These are phyloP conservation scores for Rhynchonycteris naso DNA, from an alignment of 2,797 vertebrate genomes.

Conservation along the genomic window DNA sequence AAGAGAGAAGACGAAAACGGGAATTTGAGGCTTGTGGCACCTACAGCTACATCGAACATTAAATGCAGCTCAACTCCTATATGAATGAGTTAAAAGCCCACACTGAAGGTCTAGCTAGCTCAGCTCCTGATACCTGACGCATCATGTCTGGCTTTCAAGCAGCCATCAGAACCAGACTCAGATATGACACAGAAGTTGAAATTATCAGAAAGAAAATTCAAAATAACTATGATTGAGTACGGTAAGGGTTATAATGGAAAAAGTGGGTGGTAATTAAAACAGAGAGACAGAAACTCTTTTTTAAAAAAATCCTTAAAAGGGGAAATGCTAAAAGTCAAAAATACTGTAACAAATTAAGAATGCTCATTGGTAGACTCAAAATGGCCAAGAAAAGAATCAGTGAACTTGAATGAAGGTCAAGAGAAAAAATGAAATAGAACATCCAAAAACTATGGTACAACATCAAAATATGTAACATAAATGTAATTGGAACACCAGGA, in stretches of 20 bases:
- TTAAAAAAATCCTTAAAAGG: not conserved
- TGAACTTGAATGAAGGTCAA: not conserved
- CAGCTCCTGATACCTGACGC: not conserved
- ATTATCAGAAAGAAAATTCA: slow-evolving; percentile 34
- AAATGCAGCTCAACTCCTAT: not conserved
- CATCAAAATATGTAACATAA: not conserved
- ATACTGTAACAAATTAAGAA: not conserved
- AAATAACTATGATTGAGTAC: slow-evolving; percentile 40
- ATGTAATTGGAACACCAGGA: not conserved
- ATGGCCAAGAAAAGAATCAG: not conserved
- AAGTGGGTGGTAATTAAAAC: slow-evolving; percentile 16
- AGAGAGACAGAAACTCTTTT: not conserved
- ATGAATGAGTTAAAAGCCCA: not conserved
- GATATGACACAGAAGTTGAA: not conserved
- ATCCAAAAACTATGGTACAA: not conserved
- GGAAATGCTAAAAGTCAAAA: slow-evolving; percentile 37
- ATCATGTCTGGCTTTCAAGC: not conserved
- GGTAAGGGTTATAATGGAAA: not conserved
- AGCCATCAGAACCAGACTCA: slow-evolving; percentile 9
- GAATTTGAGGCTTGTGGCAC: not conserved
- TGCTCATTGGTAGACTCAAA: not conserved
- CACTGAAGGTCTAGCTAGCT: not conserved
- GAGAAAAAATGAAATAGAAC: not conserved
- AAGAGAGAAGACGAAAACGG: not conserved
- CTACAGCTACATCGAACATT: not conserved